Conservation (phyloP, 2,797 vertebrate species). For the Ara ararauna region DNA sequence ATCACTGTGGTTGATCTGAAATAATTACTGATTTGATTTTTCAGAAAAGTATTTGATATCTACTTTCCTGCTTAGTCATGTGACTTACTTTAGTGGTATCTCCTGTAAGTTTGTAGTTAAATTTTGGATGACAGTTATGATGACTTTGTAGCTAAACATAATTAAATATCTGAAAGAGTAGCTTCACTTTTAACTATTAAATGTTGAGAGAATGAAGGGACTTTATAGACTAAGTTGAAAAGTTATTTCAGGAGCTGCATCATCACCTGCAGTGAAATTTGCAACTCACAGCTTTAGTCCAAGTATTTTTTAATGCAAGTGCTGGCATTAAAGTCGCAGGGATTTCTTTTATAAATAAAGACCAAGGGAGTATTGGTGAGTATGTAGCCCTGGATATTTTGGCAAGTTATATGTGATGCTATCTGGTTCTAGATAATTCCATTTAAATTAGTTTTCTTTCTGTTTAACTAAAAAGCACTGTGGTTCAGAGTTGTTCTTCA, state of each 20-base stretch:
- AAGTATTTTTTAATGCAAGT: not conserved
- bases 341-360: not conserved
- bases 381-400: not conserved
- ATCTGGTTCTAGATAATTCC: not conserved
- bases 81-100: not conserved
- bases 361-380: not conserved
- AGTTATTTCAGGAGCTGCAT: not conserved
- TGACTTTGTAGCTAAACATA: not conserved
- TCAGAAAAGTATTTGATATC: not conserved
- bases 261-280: not conserved
- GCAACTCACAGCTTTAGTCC: not conserved
- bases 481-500: not conserved
- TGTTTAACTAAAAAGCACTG: not conserved
- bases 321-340: not conserved
- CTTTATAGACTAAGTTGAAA: not conserved
- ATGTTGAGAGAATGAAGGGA: not conserved
- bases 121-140: not conserved
- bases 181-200: not conserved
- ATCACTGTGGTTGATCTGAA: not conserved
- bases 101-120: not conserved
- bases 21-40: not conserved
- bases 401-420: not conserved
- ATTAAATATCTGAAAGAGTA: not conserved
- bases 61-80: not conserved
- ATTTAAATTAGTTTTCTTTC: not conserved